Percentiles rank a stretch among this genome's conserved stretches.
Evolutionary conservation across 1,140 invertebrate genomes (phyloP).

Genomic region (Pteromalus puparum): DNA sequence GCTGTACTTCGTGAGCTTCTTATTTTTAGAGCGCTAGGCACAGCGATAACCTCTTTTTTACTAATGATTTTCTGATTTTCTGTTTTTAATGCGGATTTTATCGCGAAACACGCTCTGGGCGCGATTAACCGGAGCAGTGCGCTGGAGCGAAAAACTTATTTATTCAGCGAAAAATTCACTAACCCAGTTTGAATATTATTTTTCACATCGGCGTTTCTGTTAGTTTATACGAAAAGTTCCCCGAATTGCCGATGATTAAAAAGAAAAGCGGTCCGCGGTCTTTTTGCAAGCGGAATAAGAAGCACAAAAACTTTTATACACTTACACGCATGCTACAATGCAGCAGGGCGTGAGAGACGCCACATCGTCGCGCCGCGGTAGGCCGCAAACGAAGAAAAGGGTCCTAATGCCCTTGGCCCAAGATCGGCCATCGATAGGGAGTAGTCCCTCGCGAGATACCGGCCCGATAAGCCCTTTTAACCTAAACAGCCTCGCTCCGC

Average conservation of each 20-base stretch:
- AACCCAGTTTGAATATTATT: background rate
- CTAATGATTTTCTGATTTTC: too few species aligned
- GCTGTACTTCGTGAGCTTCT: conserved; percentile 27
- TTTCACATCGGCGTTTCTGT: too few species aligned
- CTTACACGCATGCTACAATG: background rate
- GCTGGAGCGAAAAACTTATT: too few species aligned
- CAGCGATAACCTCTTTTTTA: background rate
- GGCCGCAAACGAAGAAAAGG: conserved; percentile 63
- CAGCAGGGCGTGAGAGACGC: background rate
- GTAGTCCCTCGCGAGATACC: conserved; percentile 57
- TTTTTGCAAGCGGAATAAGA: background rate
- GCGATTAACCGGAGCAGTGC: too few species aligned
- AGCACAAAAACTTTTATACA: background rate
- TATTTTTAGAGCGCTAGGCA: background rate
- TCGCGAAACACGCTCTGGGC: too few species aligned
- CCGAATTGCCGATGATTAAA: conserved; percentile 39
- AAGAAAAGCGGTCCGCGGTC: background rate
- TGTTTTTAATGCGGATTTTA: too few species aligned
- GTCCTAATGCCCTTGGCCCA: conserved; percentile 59
- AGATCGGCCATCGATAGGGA: conserved; percentile 62
- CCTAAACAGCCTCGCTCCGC: conserved; percentile 56
- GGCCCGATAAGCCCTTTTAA: conserved; percentile 66
- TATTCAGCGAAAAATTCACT: too few species aligned
- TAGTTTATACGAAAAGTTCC: too few species aligned
- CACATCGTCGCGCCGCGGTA: conserved; percentile 53